These are phyloP conservation scores for Clarias fuscus DNA, from an alignment of 2,797 vertebrate species.

Conservation along the genomic window DNA sequence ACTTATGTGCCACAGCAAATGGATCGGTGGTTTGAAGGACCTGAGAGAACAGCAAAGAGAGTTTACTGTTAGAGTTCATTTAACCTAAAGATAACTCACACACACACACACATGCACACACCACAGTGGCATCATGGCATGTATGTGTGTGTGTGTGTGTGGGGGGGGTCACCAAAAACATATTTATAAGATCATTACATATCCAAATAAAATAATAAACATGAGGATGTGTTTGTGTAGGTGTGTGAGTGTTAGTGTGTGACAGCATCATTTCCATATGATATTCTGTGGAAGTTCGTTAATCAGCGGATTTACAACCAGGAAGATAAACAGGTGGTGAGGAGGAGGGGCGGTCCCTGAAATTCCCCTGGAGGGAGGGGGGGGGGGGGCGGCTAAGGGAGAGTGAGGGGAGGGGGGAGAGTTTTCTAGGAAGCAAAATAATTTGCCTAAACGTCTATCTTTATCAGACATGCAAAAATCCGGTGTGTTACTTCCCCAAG, in stretches of 20 bases:
- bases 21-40: not conserved
- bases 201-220: not conserved
- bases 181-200: not conserved
- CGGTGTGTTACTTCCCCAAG: constrained; percentile 35
- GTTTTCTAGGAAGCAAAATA: constrained; percentile 35
- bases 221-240: not conserved
- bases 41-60: not conserved
- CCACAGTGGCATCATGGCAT: not conserved
- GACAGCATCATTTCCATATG: constrained; percentile 12
- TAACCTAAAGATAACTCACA: not conserved
- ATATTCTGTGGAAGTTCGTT: not conserved
- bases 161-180: not conserved
- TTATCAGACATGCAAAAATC: constrained; percentile 64
- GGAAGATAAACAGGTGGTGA: constrained; percentile 24
- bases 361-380: constrained; percentile 31
- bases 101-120: not conserved
- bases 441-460: constrained; percentile 47
- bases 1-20: not conserved
- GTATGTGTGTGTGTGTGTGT: too few relatives aligned
- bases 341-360: constrained; percentile 12
- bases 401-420: constrained; percentile 4
- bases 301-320: constrained; percentile 4
- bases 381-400: too few relatives aligned
- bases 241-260: not conserved
- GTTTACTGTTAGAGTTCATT: not conserved